Conservation (phyloP, 2,888 invertebrate genomes). For the Tenodera sinensis region DNA sequence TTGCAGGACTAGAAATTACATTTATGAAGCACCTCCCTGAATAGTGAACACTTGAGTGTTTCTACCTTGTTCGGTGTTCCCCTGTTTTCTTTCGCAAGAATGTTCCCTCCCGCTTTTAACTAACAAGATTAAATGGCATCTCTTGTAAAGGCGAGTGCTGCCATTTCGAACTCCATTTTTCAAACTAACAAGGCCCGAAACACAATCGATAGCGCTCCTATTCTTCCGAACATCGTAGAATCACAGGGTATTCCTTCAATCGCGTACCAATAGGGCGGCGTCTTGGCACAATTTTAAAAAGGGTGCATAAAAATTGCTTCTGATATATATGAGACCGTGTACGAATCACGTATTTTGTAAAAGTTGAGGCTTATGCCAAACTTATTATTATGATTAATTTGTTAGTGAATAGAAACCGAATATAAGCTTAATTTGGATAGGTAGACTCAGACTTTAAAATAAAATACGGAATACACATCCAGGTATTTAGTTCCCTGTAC, state of each 20-base stretch:
- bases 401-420: too few relatives aligned
- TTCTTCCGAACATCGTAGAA: not conserved
- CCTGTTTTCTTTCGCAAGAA: not conserved
- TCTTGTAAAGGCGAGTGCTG: slow-evolving; percentile 5
- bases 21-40: not conserved
- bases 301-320: not conserved
- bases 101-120: not conserved
- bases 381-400: too few relatives aligned
- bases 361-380: too few relatives aligned
- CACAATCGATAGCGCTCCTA: not conserved
- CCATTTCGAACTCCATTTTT: slow-evolving; percentile 9
- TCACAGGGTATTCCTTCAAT: not conserved
- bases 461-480: too few relatives aligned
- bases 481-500: too few relatives aligned
- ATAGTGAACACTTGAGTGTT: not conserved
- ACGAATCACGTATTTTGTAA: not conserved
- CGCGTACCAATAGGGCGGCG: not conserved
- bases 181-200: slow-evolving; percentile 6
- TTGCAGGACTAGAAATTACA: not conserved
- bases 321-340: not conserved
- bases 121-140: slow-evolving; percentile 9
- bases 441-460: too few relatives aligned
- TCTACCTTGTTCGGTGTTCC: not conserved
- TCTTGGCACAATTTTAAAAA: not conserved
- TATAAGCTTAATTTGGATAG: too few relatives aligned